phyloP scores from a whole-genome alignment of 1,140 invertebrate species.

The Caenorhabditis briggsae region DNA sequence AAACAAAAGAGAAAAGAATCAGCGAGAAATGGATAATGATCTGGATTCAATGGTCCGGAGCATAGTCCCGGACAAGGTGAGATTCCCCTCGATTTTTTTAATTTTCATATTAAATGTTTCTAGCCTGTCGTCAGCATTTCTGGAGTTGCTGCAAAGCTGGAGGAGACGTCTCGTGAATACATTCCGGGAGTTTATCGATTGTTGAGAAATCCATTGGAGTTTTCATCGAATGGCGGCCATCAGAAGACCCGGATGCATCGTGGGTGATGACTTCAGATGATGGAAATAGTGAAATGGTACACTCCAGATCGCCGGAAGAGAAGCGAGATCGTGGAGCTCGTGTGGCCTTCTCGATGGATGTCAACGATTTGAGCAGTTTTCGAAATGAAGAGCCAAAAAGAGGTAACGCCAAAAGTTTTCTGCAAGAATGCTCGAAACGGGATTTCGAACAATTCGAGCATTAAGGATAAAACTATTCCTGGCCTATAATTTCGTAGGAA shows the following conservation, averaged over 20 bases:
- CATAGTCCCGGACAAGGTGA: conserved; percentile 57
- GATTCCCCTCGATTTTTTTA: background rate
- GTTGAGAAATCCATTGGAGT: conserved; percentile 62
- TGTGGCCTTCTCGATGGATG: conserved; percentile 64
- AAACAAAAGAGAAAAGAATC: conserved; percentile 57
- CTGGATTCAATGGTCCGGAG: conserved; percentile 47
- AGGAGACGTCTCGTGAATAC: conserved; percentile 18
- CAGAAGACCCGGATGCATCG: conserved; percentile 55
- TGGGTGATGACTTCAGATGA: conserved; percentile 63
- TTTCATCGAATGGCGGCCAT: conserved; percentile 68
- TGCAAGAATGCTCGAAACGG: no score
- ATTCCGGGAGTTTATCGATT: conserved; percentile 61
- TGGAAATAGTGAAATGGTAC: conserved; percentile 36
- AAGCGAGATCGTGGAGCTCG: background rate
- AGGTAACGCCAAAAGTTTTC: conserved; percentile 11
- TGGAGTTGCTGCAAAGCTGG: conserved; percentile 48
- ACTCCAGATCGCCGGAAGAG: background rate
- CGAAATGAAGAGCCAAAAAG: conserved; percentile 65
- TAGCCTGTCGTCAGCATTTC: conserved; percentile 38
- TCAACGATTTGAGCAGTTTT: conserved; percentile 67
- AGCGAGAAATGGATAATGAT: conserved; percentile 58
- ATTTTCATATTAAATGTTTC: background rate
- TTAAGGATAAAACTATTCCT: no score
- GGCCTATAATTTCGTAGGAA: no score
- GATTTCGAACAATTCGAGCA: no score